A percentile compares a stretch with the other conserved stretches of the same genome.
These are phyloP conservation scores for Drosophila leontia DNA, from an alignment of 1,140 invertebrate genomes.

Conservation along the genomic window DNA sequence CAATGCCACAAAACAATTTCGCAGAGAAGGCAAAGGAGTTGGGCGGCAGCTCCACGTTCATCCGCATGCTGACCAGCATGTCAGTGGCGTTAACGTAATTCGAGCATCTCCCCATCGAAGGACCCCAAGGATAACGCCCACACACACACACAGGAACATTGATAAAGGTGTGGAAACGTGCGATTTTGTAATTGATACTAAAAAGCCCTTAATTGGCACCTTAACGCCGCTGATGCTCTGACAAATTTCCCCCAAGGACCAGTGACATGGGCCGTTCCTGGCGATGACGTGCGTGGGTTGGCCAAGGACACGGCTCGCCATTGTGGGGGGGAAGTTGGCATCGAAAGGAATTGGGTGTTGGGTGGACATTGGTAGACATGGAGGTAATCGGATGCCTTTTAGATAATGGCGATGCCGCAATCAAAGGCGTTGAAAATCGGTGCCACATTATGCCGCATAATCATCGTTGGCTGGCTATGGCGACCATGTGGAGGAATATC, in stretches of 20 bases:
- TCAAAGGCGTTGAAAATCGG: slow-evolving; percentile 66
- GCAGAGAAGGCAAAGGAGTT: slow-evolving; percentile 31
- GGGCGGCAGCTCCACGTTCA: slow-evolving; percentile 19
- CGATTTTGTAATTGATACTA: slow-evolving; percentile 85
- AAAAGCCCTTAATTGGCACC: slow-evolving; percentile 85
- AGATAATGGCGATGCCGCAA: slow-evolving; percentile 61
- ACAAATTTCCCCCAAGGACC: slow-evolving; percentile 84
- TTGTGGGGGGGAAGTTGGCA: slow-evolving; percentile 11
- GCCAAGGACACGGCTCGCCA: slow-evolving; percentile 37
- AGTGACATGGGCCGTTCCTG: slow-evolving; percentile 46
- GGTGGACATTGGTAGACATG: slow-evolving; percentile 1
- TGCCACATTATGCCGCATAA: slow-evolving; percentile 67
- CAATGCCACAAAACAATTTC: slow-evolving; percentile 81
- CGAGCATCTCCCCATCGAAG: slow-evolving; percentile 24
- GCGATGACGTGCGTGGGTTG: slow-evolving; percentile 74
- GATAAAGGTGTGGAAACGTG: slow-evolving; percentile 83
- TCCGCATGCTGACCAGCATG: slow-evolving; percentile 67
- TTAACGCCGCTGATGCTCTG: slow-evolving; percentile 84
- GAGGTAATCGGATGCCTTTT: slow-evolving; percentile 73
- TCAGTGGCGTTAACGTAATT: slow-evolving; percentile 47
- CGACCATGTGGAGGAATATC: slow-evolving; percentile 56
- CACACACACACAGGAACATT: slow-evolving; percentile 35
- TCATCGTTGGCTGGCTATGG: slow-evolving; percentile 44
- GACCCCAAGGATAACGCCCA: slow-evolving; percentile 28
- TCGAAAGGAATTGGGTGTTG: slow-evolving; percentile 12